A percentile compares a stretch with the other conserved stretches of the same genome.
Conservation (phyloP, 1,140 invertebrate species). For the Hylaeus anthracinus region DNA sequence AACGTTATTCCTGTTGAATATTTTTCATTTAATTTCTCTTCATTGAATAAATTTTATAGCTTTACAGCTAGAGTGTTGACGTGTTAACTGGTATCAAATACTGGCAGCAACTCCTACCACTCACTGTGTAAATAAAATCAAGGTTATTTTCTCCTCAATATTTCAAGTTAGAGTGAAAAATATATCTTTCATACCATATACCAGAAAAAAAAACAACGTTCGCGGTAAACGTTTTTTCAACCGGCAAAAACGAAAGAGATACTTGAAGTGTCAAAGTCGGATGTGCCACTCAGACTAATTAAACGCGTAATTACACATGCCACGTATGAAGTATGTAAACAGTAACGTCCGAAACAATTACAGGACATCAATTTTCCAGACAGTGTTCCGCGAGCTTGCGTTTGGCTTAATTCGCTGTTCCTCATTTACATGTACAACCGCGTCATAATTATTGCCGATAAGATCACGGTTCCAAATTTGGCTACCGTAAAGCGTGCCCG, state of each 20-base stretch:
- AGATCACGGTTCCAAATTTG: conserved; percentile 15
- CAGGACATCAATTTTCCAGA: background rate
- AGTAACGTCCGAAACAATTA: background rate
- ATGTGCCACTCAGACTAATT: background rate
- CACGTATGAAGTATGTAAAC: background rate
- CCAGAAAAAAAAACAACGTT: background rate
- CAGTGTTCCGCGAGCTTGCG: background rate
- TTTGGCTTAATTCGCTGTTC: background rate
- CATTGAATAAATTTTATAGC: too few relatives aligned
- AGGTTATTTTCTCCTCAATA: too few relatives aligned
- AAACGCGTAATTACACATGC: background rate
- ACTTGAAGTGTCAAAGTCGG: too few relatives aligned
- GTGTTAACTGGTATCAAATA: too few relatives aligned
- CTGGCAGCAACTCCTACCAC: too few relatives aligned
- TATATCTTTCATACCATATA: too few relatives aligned
- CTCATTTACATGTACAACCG: background rate
- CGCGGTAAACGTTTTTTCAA: background rate
- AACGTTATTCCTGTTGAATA: too few relatives aligned
- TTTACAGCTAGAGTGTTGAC: too few relatives aligned
- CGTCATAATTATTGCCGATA: conserved; percentile 23
- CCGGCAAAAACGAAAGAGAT: too few relatives aligned
- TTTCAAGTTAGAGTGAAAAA: too few relatives aligned
- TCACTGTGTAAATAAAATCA: too few relatives aligned
- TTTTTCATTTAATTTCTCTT: too few relatives aligned
- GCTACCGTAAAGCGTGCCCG: background rate